A percentile compares a stretch with the other conserved stretches of the same genome.
phyloP scores from a whole-genome alignment of 2,888 invertebrate genomes.

The Cheilosia impressa region DNA sequence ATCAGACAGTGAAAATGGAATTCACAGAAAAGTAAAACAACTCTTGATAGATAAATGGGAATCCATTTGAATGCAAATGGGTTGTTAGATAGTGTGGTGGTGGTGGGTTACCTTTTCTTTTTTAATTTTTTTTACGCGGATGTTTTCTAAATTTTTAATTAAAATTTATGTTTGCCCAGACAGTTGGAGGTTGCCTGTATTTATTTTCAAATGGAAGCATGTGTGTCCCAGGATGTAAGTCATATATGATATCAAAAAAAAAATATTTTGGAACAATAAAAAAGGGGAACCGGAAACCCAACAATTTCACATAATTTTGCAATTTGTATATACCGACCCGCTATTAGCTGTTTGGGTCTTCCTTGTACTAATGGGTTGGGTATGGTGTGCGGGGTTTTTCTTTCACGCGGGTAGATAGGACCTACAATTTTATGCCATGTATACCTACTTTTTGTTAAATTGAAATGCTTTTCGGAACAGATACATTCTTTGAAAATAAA shows the following conservation, averaged over 20 bases:
- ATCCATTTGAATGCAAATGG: conserved; percentile 40
- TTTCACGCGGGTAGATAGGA: too few relatives aligned
- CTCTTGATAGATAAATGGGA: conserved; percentile 55
- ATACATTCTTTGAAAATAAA: too few relatives aligned
- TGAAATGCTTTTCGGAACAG: too few relatives aligned
- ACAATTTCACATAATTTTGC: too few relatives aligned
- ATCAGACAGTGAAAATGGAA: conserved; percentile 3
- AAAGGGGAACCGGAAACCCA: too few relatives aligned
- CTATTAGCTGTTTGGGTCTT: too few relatives aligned
- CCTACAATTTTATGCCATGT: too few relatives aligned
- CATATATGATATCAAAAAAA: background rate
- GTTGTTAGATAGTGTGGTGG: conserved; percentile 36
- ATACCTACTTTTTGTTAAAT: too few relatives aligned
- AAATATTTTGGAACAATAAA: too few relatives aligned
- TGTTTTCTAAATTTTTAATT: conserved; percentile 76
- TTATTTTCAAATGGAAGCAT: conserved; percentile 5
- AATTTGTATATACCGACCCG: too few relatives aligned
- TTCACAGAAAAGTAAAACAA: conserved; percentile 6
- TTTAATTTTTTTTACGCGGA: conserved; percentile 61
- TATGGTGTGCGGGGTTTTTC: too few relatives aligned
- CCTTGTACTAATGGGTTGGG: too few relatives aligned
- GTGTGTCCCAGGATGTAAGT: background rate
- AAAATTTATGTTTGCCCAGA: conserved; percentile 71
- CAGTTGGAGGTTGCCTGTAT: conserved; percentile 42
- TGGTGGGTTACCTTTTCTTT: conserved; percentile 34